Evolutionary conservation across 2,797 vertebrate species (phyloP).

Genomic region (Spizella passerina): DNA sequence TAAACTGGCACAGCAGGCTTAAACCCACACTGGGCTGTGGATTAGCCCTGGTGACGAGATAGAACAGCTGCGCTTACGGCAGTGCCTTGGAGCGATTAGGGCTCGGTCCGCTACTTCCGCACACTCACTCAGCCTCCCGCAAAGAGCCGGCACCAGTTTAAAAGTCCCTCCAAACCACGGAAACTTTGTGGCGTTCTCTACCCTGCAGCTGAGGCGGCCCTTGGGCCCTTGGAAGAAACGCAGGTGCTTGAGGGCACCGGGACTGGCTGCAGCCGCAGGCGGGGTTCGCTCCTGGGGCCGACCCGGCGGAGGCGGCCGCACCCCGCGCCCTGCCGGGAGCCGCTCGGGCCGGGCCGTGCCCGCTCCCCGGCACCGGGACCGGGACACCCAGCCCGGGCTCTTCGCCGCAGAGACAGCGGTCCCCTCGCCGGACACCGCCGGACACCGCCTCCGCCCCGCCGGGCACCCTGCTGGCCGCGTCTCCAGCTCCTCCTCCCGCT

Average conservation of each 20-base stretch:
- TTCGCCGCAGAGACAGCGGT: background rate
- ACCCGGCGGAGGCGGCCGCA: background rate
- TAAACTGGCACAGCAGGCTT: background rate
- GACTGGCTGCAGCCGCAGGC: background rate
- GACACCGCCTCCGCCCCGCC: background rate
- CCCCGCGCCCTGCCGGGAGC: background rate
- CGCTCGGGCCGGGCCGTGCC: background rate
- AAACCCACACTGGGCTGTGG: background rate
- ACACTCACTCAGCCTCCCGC: background rate
- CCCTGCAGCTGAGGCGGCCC: background rate
- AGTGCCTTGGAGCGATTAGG: background rate
- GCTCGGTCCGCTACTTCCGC: background rate
- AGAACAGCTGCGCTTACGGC: background rate
- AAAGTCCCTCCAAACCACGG: background rate
- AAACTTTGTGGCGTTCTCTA: background rate
- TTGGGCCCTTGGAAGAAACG: rapidly evolving
- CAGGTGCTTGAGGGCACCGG: rapidly evolving
- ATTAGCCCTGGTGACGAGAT: slow-evolving; percentile 42
- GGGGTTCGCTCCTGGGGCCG: background rate
- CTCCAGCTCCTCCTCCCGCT: background rate
- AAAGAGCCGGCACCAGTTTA: background rate
- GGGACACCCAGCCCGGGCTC: background rate
- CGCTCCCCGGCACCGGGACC: background rate
- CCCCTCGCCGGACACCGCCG: background rate
- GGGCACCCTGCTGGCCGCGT: background rate